A percentile compares a stretch with the other conserved stretches of the same genome.
phyloP scores from a whole-genome alignment of 2,797 vertebrate species.

The Allobates femoralis region DNA sequence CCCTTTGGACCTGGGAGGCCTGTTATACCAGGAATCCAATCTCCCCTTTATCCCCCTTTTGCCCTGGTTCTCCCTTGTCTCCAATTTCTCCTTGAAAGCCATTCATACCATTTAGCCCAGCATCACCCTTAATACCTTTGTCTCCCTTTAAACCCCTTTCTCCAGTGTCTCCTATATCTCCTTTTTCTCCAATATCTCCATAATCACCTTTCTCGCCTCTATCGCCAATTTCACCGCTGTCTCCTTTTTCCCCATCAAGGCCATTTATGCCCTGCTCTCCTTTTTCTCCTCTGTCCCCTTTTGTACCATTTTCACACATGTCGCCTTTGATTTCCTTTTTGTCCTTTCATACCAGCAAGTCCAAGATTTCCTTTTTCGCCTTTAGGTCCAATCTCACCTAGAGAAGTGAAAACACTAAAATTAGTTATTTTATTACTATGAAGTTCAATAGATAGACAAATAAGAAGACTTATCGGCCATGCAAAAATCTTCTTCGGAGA shows the following conservation, averaged over 20 bases:
- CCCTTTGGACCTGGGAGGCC: constrained; percentile 85
- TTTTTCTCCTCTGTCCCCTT: constrained; percentile 87
- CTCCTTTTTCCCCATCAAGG: constrained; percentile 76
- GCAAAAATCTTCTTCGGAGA: no score
- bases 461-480: no score
- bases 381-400: constrained; percentile 88
- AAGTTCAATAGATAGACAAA: background rate
- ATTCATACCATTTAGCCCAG: constrained; percentile 79
- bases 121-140: constrained; percentile 84
- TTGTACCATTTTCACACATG: constrained; percentile 83
- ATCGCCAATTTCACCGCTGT: constrained; percentile 85
- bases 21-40: constrained; percentile 76
- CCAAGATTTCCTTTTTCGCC: constrained; percentile 87
- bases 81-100: constrained; percentile 83
- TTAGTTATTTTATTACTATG: background rate
- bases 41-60: constrained; percentile 86
- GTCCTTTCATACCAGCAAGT: constrained; percentile 82
- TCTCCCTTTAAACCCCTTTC: constrained; percentile 83
- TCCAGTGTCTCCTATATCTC: constrained; percentile 84
- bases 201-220: constrained; percentile 86
- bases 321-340: constrained; percentile 87
- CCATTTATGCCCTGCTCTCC: constrained; percentile 82
- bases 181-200: constrained; percentile 82
- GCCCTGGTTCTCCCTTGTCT: constrained; percentile 81
- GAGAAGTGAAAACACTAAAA: constrained; percentile 38